Conservation (phyloP, 1,140 invertebrate species). For the Pseudomyrmex pallidus region DNA sequence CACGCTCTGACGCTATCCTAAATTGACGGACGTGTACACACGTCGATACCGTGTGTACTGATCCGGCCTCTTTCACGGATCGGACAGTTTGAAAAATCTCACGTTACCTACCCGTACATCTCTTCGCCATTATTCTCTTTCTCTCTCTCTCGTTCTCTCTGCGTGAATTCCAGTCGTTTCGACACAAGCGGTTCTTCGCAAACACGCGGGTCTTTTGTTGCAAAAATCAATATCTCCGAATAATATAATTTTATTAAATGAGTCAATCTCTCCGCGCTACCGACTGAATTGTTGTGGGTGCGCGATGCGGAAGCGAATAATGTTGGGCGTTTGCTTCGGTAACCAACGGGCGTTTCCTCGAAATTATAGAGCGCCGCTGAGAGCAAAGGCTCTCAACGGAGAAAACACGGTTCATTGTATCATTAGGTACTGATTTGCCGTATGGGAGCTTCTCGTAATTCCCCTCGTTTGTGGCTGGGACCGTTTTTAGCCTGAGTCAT, state of each 20-base stretch:
- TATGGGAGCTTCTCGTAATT: conserved; percentile 42
- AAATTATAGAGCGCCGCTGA: conserved; percentile 39
- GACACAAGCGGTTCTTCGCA: neutral
- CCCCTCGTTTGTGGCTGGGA: conserved; percentile 3
- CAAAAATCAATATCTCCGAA: neutral
- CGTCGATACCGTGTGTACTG: conserved; percentile 46
- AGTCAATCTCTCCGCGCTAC: neutral
- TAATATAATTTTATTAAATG: conserved; percentile 1
- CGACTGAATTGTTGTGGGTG: neutral
- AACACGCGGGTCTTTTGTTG: neutral
- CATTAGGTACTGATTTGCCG: conserved; percentile 33
- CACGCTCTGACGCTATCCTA: conserved; percentile 73
- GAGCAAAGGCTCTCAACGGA: conserved; percentile 3
- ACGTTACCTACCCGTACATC: conserved; percentile 30
- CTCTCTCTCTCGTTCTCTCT: neutral
- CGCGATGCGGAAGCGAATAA: neutral
- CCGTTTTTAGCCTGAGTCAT: conserved; percentile 22
- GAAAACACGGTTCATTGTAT: conserved; percentile 18
- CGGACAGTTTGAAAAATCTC: conserved; percentile 49
- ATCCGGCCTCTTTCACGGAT: conserved; percentile 50
- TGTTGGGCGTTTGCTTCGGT: neutral
- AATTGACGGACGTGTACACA: conserved; percentile 71
- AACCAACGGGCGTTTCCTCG: conserved; percentile 14
- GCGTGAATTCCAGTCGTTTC: neutral
- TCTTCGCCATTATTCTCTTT: neutral